These are phyloP conservation scores for Oxycera nigricornis DNA, from an alignment of 2,888 invertebrate species.

Conservation along the genomic window DNA sequence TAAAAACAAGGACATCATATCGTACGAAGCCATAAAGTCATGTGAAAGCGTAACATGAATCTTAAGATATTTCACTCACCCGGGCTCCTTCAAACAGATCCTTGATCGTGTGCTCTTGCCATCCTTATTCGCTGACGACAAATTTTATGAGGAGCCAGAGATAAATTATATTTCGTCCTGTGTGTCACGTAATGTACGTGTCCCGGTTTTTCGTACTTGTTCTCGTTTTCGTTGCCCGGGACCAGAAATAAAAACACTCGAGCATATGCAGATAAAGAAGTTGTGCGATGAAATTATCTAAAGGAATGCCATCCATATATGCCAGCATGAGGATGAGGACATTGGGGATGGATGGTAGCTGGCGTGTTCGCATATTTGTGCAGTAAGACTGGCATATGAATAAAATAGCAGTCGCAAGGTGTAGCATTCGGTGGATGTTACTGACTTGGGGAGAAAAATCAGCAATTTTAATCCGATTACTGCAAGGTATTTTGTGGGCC, in stretches of 20 bases:
- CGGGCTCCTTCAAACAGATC: not conserved
- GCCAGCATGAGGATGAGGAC: not conserved
- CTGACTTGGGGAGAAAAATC: not conserved
- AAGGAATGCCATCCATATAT: not conserved
- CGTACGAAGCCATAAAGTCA: not conserved
- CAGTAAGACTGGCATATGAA: not conserved
- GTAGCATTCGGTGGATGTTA: not conserved
- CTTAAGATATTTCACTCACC: not conserved
- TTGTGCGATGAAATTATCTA: conserved; percentile 17
- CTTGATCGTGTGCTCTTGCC: not conserved
- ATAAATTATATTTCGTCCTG: conserved; percentile 10
- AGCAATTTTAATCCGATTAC: conserved; percentile 20
- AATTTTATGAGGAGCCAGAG: conserved; percentile 1
- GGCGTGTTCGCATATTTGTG: not conserved
- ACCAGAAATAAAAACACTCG: not conserved
- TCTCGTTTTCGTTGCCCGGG: not conserved
- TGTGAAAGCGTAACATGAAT: not conserved
- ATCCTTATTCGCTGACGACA: not conserved
- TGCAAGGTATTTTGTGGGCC: not conserved
- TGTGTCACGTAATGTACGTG: conserved; percentile 25
- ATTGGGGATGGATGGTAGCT: not conserved
- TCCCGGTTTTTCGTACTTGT: not conserved
- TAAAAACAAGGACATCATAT: not conserved
- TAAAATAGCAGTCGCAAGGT: not conserved
- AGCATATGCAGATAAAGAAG: conserved; percentile 10